These are phyloP conservation scores for Spea bombifrons DNA, from an alignment of 2,113 vertebrate genomes.

Conservation along the genomic window DNA sequence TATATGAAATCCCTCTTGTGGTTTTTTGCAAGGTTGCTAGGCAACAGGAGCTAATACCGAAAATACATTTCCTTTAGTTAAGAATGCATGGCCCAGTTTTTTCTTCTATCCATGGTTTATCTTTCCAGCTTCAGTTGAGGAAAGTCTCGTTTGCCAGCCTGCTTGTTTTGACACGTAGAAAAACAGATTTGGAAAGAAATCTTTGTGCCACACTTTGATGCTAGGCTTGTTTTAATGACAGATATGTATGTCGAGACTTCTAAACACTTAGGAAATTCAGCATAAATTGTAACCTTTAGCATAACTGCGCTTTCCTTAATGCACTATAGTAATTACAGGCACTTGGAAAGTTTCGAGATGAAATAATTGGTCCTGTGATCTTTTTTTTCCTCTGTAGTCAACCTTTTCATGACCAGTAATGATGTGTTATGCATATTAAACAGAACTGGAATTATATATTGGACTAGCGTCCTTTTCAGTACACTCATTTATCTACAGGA, in stretches of 20 bases:
- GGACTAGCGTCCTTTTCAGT: no score
- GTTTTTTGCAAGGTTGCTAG: constrained; percentile 16
- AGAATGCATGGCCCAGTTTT: constrained; percentile 28
- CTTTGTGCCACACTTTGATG: constrained; percentile 43
- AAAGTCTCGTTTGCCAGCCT: constrained; percentile 9
- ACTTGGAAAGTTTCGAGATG: constrained; percentile 24
- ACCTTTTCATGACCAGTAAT: not conserved
- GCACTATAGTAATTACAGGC: constrained; percentile 26
- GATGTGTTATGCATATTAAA: constrained; percentile 19
- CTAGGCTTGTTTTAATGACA: constrained; percentile 31
- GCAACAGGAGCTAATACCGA: constrained; percentile 20
- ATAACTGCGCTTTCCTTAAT: constrained; percentile 26
- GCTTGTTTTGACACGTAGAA: constrained; percentile 38
- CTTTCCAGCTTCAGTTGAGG: constrained; percentile 1
- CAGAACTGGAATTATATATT: no score
- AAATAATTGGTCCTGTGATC: constrained; percentile 29
- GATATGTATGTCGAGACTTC: constrained; percentile 7
- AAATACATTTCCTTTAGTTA: constrained; percentile 25
- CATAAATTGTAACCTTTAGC: constrained; percentile 21
- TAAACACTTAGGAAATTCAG: constrained; percentile 31
- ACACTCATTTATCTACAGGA: no score
- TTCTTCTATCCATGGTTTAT: constrained; percentile 21
- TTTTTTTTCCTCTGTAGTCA: not conserved
- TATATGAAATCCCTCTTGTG: constrained; percentile 8
- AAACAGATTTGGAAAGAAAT: constrained; percentile 25